A percentile compares a stretch with the other conserved stretches of the same genome.
These are phyloP conservation scores for Episyrphus balteatus DNA, from an alignment of 1,140 invertebrate species.

Conservation along the genomic window DNA sequence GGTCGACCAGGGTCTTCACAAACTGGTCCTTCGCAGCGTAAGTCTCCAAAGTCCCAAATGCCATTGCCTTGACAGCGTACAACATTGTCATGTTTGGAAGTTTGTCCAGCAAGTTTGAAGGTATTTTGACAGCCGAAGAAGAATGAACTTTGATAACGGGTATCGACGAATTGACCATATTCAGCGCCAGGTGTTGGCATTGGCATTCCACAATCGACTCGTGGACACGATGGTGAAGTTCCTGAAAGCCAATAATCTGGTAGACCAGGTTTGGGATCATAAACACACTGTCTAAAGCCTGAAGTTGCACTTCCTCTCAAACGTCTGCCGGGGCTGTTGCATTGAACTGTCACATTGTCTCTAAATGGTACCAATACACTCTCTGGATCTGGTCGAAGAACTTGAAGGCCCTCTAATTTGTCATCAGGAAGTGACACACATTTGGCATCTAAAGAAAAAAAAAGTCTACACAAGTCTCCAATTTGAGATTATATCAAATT, in stretches of 20 bases:
- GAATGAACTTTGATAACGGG: conserved; percentile 83
- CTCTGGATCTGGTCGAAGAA: conserved; percentile 62
- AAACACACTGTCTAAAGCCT: conserved; percentile 85
- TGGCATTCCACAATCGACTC: conserved; percentile 78
- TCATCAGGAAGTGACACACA: conserved; percentile 84
- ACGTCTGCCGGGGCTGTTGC: conserved; percentile 62
- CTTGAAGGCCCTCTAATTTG: conserved; percentile 69
- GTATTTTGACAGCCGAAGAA: conserved; percentile 95
- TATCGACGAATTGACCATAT: conserved; percentile 79
- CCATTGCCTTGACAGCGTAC: conserved; percentile 84
- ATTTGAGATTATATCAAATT: background rate
- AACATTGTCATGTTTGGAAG: conserved; percentile 79
- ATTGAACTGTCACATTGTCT: conserved; percentile 79
- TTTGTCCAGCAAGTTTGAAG: conserved; percentile 87
- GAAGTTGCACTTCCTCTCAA: conserved; percentile 69
- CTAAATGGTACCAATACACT: conserved; percentile 77
- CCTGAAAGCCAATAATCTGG: conserved; percentile 90
- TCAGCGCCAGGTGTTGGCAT: conserved; percentile 83
- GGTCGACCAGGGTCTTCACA: conserved; percentile 92
- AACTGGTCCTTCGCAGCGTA: conserved; percentile 90
- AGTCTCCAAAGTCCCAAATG: conserved; percentile 93
- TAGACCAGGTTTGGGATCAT: conserved; percentile 80
- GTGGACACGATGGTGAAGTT: conserved; percentile 68
- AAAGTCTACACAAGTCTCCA: background rate
- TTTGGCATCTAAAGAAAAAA: conserved; percentile 58